A percentile compares a stretch with the other conserved stretches of the same genome.
These are phyloP conservation scores for Pedionomus torquatus DNA, from an alignment of 2,113 vertebrate genomes.

Conservation along the genomic window DNA sequence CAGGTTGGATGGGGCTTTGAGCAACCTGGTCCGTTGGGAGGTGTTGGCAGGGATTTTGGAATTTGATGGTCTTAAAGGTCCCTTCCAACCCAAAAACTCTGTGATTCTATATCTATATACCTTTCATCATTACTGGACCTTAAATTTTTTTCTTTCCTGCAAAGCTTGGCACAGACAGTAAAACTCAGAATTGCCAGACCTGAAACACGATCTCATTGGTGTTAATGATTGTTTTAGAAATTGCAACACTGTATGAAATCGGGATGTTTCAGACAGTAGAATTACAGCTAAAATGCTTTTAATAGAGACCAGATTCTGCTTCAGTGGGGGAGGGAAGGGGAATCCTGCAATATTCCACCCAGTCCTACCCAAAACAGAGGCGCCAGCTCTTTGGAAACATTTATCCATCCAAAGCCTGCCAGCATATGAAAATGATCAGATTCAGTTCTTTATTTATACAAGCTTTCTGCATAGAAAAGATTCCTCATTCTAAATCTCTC, in stretches of 20 bases:
- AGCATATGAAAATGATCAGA: slow-evolving; percentile 76
- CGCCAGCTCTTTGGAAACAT: slow-evolving; percentile 71
- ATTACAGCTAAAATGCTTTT: slow-evolving; percentile 46
- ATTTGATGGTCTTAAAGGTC: too few species aligned
- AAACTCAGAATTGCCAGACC: not conserved
- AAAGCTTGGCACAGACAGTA: not conserved
- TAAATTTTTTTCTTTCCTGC: not conserved
- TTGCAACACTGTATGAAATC: slow-evolving; percentile 23
- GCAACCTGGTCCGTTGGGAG: too few species aligned
- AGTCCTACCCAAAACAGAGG: slow-evolving; percentile 55
- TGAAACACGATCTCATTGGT: slow-evolving; percentile 10
- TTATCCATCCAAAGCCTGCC: slow-evolving; percentile 70
- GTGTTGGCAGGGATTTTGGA: too few species aligned
- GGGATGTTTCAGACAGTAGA: slow-evolving; percentile 33
- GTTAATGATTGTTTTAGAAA: slow-evolving; percentile 23
- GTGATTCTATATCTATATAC: not conserved
- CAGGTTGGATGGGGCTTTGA: too few species aligned
- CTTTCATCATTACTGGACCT: not conserved
- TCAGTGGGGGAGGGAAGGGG: slow-evolving; percentile 15
- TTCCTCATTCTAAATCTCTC: not conserved
- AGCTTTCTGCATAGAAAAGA: slow-evolving; percentile 1
- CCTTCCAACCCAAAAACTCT: too few species aligned
- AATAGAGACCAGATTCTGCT: slow-evolving; percentile 76
- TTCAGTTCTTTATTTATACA: slow-evolving; percentile 53
- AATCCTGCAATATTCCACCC: slow-evolving; percentile 55